Evolutionary conservation across 1,140 invertebrate genomes (phyloP), one percentile per base, ranked within the genome.

Genomic region (Capitella teleta): DNA sequence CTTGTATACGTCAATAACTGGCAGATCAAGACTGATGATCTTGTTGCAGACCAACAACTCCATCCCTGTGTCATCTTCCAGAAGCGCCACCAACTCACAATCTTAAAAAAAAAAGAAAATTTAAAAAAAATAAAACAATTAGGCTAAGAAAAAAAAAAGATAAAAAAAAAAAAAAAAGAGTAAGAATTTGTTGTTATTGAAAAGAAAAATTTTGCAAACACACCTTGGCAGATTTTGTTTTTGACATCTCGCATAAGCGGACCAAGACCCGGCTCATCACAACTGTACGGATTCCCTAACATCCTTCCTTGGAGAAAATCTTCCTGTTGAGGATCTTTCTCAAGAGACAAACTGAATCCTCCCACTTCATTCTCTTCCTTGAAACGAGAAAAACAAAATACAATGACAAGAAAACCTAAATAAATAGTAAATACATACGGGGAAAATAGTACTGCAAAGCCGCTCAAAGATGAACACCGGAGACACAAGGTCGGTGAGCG

Each of bases 261-360:
- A 2, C 94, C 93, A 57, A 98, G 78, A 12, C 92, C 92, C 18
- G 85, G 81, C 64, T 97, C 93, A 38, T 83, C 79, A 19, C 87
- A 93, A 40, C 87, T 92, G 72, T 98, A 97, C 0, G 93, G 93
- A 77, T 98, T 98, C 28, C 92, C 92, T 51, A 96, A 75, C 93
- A 98, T 98, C 40, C 93, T 82, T 1, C 90, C 25, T 51, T 90
- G 89, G 52, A 98, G 77, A 72, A 97, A 98, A 72, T 98, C 94
- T 75, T 98, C 94, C 64, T 98, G 94, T 62, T 96, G 92, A 0
- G 91, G 86, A 78, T 98, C 94, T 67, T 98, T 98, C 62, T 98
- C 94, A 14, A 98, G 75, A 0, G 87, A 90, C 34, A 98, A 78
- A 72, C 91, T 92, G 71, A 98, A 98, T 74, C 97, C 93, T 1